Evolutionary conservation across 37 sponge, comb jelly and placozoan species (phyloP).

Genomic region (Oscarella lobularis): DNA sequence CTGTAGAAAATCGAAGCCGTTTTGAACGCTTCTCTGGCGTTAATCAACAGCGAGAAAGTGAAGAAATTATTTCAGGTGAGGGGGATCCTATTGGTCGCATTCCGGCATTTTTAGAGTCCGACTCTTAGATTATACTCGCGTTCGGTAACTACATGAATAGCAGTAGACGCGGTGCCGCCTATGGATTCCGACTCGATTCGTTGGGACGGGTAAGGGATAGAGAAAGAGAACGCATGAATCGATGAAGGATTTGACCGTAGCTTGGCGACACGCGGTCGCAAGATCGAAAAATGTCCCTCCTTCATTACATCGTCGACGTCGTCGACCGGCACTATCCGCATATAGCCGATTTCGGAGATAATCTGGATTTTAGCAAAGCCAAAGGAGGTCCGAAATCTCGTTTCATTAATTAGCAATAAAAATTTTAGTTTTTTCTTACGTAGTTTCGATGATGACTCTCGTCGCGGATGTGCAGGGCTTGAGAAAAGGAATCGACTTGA

Average conservation of each 20-base stretch:
- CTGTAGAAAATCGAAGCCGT: conserved; percentile 51
- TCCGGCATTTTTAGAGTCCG: neutral
- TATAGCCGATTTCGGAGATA: conserved; percentile 48
- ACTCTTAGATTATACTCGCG: conserved; percentile 57
- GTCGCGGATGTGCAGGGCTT: conserved; percentile 34
- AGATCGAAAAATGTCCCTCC: conserved; percentile 47
- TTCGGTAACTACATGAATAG: conserved; percentile 94
- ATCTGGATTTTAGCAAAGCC: conserved; percentile 41
- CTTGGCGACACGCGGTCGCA: conserved; percentile 37
- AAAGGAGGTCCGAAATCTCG: conserved; percentile 12
- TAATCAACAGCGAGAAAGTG: conserved; percentile 48
- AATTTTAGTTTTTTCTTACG: neutral
- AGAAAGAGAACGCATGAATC: too few species aligned
- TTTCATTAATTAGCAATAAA: neutral
- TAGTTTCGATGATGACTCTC: conserved; percentile 56
- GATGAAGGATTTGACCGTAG: too few species aligned
- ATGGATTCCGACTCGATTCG: conserved; percentile 70
- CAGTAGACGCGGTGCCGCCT: conserved; percentile 46
- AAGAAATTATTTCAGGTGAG: conserved; percentile 69
- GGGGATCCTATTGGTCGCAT: too few species aligned
- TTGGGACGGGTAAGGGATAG: conserved; percentile 50
- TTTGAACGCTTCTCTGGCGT: conserved; percentile 44
- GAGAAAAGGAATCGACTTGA: conserved; percentile 34
- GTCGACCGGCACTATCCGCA: conserved; percentile 59
- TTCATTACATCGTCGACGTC: conserved; percentile 52